A percentile compares a stretch with the other conserved stretches of the same genome.
These are phyloP conservation scores for Phoenicopterus ruber DNA, from an alignment of 2,113 vertebrate species.

Conservation along the genomic window DNA sequence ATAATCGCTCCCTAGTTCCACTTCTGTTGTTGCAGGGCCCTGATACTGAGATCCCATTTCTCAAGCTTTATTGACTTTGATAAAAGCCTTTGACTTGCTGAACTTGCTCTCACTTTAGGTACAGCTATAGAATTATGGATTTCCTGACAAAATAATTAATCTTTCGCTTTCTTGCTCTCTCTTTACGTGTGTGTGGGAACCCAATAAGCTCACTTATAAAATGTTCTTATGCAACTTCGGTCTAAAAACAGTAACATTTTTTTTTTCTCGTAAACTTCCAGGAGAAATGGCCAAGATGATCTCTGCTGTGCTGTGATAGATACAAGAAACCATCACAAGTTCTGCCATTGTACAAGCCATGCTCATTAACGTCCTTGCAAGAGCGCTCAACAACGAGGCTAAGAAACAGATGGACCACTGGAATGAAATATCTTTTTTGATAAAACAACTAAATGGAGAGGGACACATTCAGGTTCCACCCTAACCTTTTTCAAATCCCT, in stretches of 20 bases:
- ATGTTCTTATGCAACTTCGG: neutral
- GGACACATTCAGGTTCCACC: neutral
- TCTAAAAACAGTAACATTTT: neutral
- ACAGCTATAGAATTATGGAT: constrained; percentile 43
- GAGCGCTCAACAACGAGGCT: neutral
- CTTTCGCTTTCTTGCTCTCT: neutral
- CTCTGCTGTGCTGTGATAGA: neutral
- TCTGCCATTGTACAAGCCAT: neutral
- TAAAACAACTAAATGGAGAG: neutral
- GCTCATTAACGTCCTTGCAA: neutral
- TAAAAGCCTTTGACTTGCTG: constrained; percentile 53
- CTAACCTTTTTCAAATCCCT: neutral
- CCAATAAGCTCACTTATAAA: neutral
- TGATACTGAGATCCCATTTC: constrained; percentile 41
- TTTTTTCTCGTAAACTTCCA: neutral
- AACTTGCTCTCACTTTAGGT: constrained; percentile 59
- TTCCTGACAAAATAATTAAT: constrained; percentile 60
- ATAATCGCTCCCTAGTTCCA: constrained; percentile 10
- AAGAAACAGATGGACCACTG: neutral
- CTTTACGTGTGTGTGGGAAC: neutral
- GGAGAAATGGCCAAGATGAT: neutral
- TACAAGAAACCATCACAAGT: neutral
- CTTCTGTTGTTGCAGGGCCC: constrained; percentile 28
- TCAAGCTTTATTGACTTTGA: constrained; percentile 63
- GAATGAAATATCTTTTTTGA: neutral